A percentile compares a stretch with the other conserved stretches of the same genome.
These are phyloP conservation scores for Merodon equestris DNA, from an alignment of 2,888 invertebrate species.

Conservation along the genomic window DNA sequence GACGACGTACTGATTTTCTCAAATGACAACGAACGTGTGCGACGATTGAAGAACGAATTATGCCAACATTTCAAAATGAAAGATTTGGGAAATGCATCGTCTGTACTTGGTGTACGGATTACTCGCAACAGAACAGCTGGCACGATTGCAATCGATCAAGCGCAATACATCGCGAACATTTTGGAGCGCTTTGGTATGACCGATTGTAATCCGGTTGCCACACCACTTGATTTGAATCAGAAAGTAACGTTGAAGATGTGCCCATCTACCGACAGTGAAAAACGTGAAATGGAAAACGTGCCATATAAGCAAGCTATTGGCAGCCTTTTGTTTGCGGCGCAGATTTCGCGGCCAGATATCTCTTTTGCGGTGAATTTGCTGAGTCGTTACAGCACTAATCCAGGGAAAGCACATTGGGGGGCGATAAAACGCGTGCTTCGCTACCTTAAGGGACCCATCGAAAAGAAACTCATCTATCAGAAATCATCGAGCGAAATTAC, in stretches of 20 bases:
- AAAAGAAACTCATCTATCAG: no score
- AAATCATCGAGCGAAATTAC: no score
- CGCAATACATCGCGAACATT: slow-evolving; percentile 48
- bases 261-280: slow-evolving; percentile 33
- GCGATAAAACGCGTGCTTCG: no score
- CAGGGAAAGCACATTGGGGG: slow-evolving; percentile 56
- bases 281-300: slow-evolving; percentile 17
- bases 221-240: slow-evolving; percentile 46
- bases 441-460: no score
- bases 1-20: slow-evolving; percentile 68
- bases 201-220: slow-evolving; percentile 49
- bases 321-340: slow-evolving; percentile 31
- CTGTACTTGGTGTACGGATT: slow-evolving; percentile 62
- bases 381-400: slow-evolving; percentile 55
- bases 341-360: slow-evolving; percentile 49
- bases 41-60: slow-evolving; percentile 49
- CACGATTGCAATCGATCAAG: slow-evolving; percentile 59
- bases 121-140: slow-evolving; percentile 24
- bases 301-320: slow-evolving; percentile 44
- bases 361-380: slow-evolving; percentile 66
- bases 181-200: slow-evolving; percentile 42
- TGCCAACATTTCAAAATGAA: slow-evolving; percentile 62
- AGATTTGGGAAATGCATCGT: slow-evolving; percentile 59
- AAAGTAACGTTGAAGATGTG: slow-evolving; percentile 45
- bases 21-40: slow-evolving; percentile 41